A percentile compares a stretch with the other conserved stretches of the same genome.
Conservation (phyloP, 2,797 vertebrate species). For the Melanotaenia maccullochi region DNA sequence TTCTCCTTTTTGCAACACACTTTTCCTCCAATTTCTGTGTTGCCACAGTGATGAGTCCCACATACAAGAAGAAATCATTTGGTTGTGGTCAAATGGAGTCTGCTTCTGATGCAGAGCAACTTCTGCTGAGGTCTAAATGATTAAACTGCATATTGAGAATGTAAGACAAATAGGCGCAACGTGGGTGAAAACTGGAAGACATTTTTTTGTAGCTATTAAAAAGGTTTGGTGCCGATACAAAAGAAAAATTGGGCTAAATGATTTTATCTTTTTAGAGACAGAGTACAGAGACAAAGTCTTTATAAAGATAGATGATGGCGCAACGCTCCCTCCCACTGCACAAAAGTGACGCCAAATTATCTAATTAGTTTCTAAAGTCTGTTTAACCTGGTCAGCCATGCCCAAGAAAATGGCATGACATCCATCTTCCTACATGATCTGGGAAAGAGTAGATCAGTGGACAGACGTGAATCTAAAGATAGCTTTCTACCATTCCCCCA, state of each 20-base stretch:
- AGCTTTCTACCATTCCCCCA: not conserved
- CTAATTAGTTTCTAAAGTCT: not conserved
- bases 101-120: not conserved
- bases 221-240: not conserved
- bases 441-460: not conserved
- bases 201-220: not conserved
- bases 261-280: not conserved
- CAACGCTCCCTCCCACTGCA: not conserved
- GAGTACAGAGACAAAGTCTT: not conserved
- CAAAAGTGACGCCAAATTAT: not conserved
- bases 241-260: not conserved
- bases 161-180: not conserved
- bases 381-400: not conserved
- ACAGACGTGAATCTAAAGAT: not conserved
- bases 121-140: not conserved
- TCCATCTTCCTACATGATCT: constrained; percentile 1
- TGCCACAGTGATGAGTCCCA: not conserved
- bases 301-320: not conserved
- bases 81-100: not conserved
- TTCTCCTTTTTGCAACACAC: not conserved
- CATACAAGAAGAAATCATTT: not conserved
- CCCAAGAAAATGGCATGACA: not conserved
- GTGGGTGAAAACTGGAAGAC: not conserved
- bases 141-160: not conserved
- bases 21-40: not conserved